Conservation (phyloP, 2,113 vertebrate genomes). For the Colinus virginianus region DNA sequence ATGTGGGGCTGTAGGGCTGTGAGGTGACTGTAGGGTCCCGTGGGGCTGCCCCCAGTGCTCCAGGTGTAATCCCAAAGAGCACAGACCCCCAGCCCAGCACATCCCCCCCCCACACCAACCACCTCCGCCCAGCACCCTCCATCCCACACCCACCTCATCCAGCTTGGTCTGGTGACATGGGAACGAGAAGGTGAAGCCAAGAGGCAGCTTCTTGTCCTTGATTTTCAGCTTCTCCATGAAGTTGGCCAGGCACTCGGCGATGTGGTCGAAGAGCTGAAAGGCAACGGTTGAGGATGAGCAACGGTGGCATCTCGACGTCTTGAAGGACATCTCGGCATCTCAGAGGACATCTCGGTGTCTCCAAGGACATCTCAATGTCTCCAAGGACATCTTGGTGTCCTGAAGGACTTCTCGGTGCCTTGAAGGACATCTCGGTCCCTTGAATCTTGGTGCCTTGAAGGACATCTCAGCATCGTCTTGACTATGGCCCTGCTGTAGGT, state of each 20-base stretch:
- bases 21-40: too few relatives aligned
- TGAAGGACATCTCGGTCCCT: too few relatives aligned
- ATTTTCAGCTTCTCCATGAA: slow-evolving; percentile 94
- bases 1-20: too few relatives aligned
- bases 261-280: slow-evolving; percentile 94
- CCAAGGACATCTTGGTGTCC: too few relatives aligned
- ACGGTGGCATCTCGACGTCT: too few relatives aligned
- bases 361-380: accelerated
- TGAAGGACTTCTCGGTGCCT: accelerated
- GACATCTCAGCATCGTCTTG: accelerated
- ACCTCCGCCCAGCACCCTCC: too few relatives aligned
- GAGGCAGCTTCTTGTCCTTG: slow-evolving; percentile 92
- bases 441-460: too few relatives aligned
- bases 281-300: not conserved
- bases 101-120: not conserved
- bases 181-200: slow-evolving; percentile 98
- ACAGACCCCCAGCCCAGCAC: too few relatives aligned
- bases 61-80: too few relatives aligned
- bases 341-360: too few relatives aligned
- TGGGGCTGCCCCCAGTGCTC: too few relatives aligned
- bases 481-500: too few relatives aligned
- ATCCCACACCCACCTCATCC: slow-evolving; percentile 86
- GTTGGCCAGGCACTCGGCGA: slow-evolving; percentile 90
- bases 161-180: slow-evolving; percentile 93
- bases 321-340: accelerated